Evolutionary conservation across 2,888 invertebrate genomes (phyloP).

Genomic region (Sinotaia quadrata): DNA sequence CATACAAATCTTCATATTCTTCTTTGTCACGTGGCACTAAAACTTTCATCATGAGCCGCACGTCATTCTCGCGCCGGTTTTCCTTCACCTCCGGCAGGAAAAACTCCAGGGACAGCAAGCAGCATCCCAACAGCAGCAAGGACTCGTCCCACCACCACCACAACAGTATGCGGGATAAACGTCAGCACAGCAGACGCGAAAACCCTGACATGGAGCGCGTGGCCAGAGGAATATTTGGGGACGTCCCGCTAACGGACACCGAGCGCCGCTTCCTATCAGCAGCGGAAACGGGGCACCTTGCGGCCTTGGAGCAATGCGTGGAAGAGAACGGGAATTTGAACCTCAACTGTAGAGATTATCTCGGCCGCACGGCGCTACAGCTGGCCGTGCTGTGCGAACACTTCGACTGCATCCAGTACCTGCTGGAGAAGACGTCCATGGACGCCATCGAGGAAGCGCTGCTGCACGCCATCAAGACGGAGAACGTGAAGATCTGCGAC

Average conservation of each 20-base stretch:
- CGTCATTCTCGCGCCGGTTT: constrained; percentile 30
- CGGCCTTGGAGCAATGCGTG: constrained; percentile 39
- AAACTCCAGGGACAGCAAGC: constrained; percentile 35
- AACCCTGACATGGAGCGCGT: constrained; percentile 39
- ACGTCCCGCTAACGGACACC: constrained; percentile 46
- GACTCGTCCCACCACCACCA: constrained; percentile 13
- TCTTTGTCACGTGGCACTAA: neutral
- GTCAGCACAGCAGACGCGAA: constrained; percentile 38
- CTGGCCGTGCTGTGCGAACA: constrained; percentile 47
- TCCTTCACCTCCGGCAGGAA: constrained; percentile 36
- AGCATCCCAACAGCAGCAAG: neutral
- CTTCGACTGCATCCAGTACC: constrained; percentile 46
- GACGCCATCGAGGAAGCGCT: constrained; percentile 49
- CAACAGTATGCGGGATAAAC: constrained; percentile 33
- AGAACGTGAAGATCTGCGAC: constrained; percentile 50
- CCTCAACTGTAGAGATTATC: constrained; percentile 50
- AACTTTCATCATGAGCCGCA: constrained; percentile 33
- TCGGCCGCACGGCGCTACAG: constrained; percentile 49
- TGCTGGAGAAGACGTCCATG: constrained; percentile 41
- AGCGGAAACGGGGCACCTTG: constrained; percentile 41
- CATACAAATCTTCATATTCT: neutral
- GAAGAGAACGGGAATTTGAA: constrained; percentile 45
- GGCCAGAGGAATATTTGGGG: constrained; percentile 47
- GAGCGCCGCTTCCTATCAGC: constrained; percentile 44
- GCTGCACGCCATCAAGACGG: constrained; percentile 50